Evolutionary conservation across 2,888 invertebrate genomes (phyloP).

Genomic region (Eretmocerus hayati): DNA sequence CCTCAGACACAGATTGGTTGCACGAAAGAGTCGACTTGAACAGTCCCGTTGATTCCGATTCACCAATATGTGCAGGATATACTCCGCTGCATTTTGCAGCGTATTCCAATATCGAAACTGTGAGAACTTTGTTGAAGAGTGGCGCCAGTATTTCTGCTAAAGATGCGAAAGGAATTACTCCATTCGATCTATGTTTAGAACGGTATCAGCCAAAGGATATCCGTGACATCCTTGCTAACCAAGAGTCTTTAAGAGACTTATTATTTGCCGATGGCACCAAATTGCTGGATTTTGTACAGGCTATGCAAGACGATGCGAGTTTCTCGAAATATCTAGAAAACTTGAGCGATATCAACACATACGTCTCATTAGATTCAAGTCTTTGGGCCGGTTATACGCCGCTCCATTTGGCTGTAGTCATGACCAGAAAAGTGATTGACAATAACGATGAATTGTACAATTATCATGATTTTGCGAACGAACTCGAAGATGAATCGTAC

Average conservation of each 20-base stretch:
- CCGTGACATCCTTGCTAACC: not conserved
- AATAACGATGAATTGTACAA: not conserved
- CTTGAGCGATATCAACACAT: not conserved
- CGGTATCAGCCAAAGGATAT: not conserved
- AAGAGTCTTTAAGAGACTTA: not conserved
- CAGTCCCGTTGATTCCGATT: not conserved
- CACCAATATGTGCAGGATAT: not conserved
- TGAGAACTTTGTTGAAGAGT: not conserved
- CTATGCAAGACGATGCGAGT: not conserved
- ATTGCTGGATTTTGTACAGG: not conserved
- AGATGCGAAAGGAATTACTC: not conserved
- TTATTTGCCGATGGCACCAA: not conserved
- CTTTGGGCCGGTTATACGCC: constrained; percentile 2
- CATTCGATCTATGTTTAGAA: not conserved
- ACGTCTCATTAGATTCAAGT: not conserved
- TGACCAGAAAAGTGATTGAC: not conserved
- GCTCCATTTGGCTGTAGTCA: not conserved
- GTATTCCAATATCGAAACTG: not conserved
- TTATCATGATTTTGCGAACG: not conserved
- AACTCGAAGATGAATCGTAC: not conserved
- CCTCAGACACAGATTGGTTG: not conserved
- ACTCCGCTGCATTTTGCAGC: constrained; percentile 8
- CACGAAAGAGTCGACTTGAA: not conserved
- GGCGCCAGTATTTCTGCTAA: not conserved
- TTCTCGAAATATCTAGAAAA: not conserved